These are phyloP conservation scores for Cryptotis parvus DNA, from an alignment of 2,113 vertebrate genomes.

Conservation along the genomic window DNA sequence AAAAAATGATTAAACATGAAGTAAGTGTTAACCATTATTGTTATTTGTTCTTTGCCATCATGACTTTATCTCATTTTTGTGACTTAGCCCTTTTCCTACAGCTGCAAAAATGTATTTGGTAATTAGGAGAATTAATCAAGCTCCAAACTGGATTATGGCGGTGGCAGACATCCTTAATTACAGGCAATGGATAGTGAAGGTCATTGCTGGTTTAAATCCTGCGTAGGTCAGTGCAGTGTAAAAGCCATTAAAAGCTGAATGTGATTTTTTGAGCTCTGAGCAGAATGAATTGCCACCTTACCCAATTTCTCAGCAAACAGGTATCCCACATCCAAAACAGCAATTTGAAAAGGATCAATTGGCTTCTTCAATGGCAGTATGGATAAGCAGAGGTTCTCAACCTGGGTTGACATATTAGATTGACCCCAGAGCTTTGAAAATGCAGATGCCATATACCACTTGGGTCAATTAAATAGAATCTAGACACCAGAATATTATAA, in stretches of 20 bases:
- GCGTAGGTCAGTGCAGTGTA: conserved; percentile 44
- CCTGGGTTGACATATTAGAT: neutral
- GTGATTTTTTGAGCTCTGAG: conserved; percentile 66
- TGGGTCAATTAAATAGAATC: neutral
- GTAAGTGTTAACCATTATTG: conserved; percentile 38
- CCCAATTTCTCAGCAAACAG: conserved; percentile 66
- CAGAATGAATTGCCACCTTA: conserved; percentile 60
- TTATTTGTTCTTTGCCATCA: conserved; percentile 55
- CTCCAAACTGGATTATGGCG: conserved; percentile 64
- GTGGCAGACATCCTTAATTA: conserved; percentile 79
- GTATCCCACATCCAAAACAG: conserved; percentile 41
- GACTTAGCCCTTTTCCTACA: conserved; percentile 47
- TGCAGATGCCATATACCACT: neutral
- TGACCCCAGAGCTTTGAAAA: neutral
- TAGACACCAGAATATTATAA: neutral
- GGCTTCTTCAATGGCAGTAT: neutral
- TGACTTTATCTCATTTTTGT: conserved; percentile 47
- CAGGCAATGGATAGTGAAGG: conserved; percentile 70
- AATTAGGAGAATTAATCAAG: conserved; percentile 80
- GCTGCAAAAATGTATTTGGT: conserved; percentile 67
- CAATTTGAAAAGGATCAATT: conserved; percentile 31
- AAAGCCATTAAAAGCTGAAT: conserved; percentile 71
- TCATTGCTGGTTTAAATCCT: conserved; percentile 75
- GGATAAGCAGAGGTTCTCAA: neutral
- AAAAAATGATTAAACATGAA: conserved; percentile 63